Evolutionary conservation across 2,113 vertebrate species (phyloP).

Genomic region (Cephalopterus ornatus): DNA sequence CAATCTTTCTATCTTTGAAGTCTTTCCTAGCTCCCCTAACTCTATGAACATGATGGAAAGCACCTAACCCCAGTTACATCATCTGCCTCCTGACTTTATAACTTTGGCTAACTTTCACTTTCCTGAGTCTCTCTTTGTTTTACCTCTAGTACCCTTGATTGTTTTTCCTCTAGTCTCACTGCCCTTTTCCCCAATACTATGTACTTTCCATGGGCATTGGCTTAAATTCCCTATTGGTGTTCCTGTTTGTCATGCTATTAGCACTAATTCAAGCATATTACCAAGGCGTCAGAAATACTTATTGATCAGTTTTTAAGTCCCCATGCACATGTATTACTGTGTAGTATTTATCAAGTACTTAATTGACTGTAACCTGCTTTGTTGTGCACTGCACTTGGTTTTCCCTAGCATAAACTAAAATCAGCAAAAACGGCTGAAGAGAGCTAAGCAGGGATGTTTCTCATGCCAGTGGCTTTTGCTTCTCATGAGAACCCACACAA

Average conservation of each 20-base stretch:
- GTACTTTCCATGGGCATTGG: background rate
- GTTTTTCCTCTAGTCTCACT: background rate
- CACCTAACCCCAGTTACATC: accelerated
- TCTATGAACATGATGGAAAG: background rate
- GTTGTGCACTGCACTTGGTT: background rate
- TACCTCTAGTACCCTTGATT: background rate
- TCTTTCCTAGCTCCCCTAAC: background rate
- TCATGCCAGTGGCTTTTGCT: background rate
- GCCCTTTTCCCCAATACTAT: background rate
- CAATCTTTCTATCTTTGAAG: background rate
- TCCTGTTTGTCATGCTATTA: background rate
- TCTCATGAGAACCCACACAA: background rate
- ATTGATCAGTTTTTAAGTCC: background rate
- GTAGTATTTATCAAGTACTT: background rate
- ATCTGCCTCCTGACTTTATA: background rate
- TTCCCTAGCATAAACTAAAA: background rate
- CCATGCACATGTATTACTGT: background rate
- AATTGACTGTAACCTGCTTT: background rate
- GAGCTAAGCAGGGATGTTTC: background rate
- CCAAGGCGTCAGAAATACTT: background rate
- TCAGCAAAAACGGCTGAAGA: background rate
- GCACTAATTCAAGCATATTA: background rate
- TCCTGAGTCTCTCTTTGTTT: background rate
- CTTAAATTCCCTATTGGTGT: background rate
- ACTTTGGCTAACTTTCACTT: background rate